Conservation (phyloP, 2,797 vertebrate genomes). For the Parauchenoglanis punctatus region DNA sequence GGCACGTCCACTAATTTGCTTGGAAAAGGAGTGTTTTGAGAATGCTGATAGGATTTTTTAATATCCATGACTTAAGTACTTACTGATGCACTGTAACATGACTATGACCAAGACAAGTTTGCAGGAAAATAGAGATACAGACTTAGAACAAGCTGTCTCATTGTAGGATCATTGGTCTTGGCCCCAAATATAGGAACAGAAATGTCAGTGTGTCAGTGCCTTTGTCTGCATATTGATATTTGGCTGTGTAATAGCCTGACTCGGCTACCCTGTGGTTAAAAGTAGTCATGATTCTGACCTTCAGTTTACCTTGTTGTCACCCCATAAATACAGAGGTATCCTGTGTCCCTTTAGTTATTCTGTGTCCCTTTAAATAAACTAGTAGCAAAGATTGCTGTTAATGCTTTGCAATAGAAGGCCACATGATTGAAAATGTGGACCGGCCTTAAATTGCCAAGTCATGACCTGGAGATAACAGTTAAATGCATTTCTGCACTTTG, state of each 20-base stretch:
- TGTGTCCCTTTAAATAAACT: background rate
- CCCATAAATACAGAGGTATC: background rate
- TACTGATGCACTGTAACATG: background rate
- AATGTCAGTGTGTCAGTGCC: background rate
- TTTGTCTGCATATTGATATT: background rate
- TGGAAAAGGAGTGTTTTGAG: background rate
- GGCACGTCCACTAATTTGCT: background rate
- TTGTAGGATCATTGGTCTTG: background rate
- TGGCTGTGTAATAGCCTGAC: background rate
- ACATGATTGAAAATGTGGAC: background rate
- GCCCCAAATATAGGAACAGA: background rate
- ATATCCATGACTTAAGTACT: background rate
- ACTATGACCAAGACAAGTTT: background rate
- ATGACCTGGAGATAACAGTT: background rate
- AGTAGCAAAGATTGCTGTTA: background rate
- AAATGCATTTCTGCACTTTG: background rate
- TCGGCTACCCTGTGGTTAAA: background rate
- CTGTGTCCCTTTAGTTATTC: background rate
- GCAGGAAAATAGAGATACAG: background rate
- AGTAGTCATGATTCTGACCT: background rate
- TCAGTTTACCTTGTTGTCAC: background rate
- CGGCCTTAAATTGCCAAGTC: background rate
- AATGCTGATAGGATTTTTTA: background rate
- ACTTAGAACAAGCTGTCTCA: background rate
- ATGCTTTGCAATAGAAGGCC: background rate